phyloP scores from a whole-genome alignment of 2,888 invertebrate genomes.

The Ischnus inquisitorius region DNA sequence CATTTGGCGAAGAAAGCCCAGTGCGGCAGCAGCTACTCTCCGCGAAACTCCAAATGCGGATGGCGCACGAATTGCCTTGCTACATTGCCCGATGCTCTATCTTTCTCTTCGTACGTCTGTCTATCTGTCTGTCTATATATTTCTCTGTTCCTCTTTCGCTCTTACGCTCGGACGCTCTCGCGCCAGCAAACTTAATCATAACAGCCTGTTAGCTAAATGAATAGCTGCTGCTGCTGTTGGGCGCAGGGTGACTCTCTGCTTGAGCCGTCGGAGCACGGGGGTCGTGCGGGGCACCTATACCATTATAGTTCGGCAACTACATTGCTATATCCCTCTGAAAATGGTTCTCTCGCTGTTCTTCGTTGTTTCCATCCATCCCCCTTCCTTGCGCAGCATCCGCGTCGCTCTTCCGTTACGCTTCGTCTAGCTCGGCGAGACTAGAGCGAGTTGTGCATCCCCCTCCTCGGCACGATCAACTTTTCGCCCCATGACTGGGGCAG shows the following conservation, averaged over 20 bases:
- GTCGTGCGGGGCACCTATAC: conserved; percentile 76
- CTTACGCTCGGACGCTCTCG: conserved; percentile 58
- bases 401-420: conserved; percentile 75
- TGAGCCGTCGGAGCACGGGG: conserved; percentile 72
- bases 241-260: conserved; percentile 64
- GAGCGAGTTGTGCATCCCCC: not conserved
- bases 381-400: conserved; percentile 26
- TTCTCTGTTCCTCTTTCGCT: conserved; percentile 58
- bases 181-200: conserved; percentile 81
- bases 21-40: not conserved
- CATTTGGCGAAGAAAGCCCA: conserved; percentile 63
- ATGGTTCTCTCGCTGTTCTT: conserved; percentile 72
- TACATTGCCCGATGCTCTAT: conserved; percentile 15
- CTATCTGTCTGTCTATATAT: conserved; percentile 65
- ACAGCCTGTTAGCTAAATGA: conserved; percentile 83
- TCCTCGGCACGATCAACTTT: conserved; percentile 71
- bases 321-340: conserved; percentile 72
- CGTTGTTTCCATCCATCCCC: conserved; percentile 61
- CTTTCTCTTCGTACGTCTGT: conserved; percentile 36
- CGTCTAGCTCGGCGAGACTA: conserved; percentile 54
- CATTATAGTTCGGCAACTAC: conserved; percentile 58
- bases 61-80: conserved; percentile 63
- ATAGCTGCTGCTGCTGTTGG: conserved; percentile 72
- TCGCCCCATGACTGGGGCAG: conserved; percentile 63
- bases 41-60: conserved; percentile 60